Percentiles rank a stretch among this genome's conserved stretches.
phyloP scores from a whole-genome alignment of 2,113 vertebrate species.

The Petrocephalus zakoni region DNA sequence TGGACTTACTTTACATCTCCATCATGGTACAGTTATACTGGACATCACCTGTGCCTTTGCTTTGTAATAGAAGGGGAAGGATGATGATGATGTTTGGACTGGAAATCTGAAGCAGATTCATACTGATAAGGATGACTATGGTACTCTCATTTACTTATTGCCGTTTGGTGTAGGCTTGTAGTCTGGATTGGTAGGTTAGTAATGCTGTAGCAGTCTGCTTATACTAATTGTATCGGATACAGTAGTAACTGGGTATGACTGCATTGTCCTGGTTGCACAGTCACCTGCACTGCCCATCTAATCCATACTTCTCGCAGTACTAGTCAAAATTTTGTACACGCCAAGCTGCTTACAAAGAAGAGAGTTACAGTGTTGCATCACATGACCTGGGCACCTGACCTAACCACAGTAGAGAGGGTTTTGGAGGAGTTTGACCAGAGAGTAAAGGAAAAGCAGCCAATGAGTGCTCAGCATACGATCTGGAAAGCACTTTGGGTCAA shows the following conservation, averaged over 20 bases:
- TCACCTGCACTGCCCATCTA: not conserved
- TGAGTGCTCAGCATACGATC: too few species aligned
- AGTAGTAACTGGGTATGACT: not conserved
- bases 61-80: not conserved
- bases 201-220: not conserved
- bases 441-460: too few species aligned
- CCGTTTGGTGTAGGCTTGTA: not conserved
- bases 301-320: not conserved
- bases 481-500: too few species aligned
- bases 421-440: too few species aligned
- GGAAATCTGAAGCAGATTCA: not conserved
- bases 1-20: not conserved
- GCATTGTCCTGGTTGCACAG: not conserved
- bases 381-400: not conserved
- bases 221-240: not conserved
- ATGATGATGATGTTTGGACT: not conserved
- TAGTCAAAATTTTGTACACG: not conserved
- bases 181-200: not conserved
- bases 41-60: not conserved
- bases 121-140: not conserved
- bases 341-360: not conserved
- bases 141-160: not conserved
- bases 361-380: not conserved
- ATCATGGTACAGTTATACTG: not conserved
- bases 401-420: too few species aligned